phyloP scores from a whole-genome alignment of 1,140 invertebrate species.

The Drosophila rhopaloa region DNA sequence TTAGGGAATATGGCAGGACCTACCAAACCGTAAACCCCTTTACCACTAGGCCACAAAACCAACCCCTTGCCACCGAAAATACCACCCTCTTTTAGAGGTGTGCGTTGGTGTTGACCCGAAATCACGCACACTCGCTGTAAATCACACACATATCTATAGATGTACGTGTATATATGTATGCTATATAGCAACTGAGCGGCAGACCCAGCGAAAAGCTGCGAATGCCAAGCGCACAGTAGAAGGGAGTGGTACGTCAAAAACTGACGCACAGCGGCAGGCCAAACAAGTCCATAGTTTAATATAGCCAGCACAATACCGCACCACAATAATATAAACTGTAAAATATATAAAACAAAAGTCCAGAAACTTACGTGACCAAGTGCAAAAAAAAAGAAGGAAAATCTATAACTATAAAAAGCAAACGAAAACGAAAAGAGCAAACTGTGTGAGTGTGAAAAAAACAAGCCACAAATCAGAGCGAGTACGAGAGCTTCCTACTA shows the following conservation, averaged over 20 bases:
- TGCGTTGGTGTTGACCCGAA: conserved; percentile 73
- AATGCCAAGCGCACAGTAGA: conserved; percentile 73
- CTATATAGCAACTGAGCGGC: conserved; percentile 64
- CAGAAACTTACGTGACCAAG: conserved; percentile 33
- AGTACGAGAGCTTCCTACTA: conserved; percentile 43
- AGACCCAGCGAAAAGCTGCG: conserved; percentile 64
- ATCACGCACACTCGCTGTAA: conserved; percentile 82
- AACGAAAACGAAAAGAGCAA: conserved; percentile 10
- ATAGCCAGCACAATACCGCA: conserved; percentile 39
- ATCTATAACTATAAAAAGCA: conserved; percentile 6
- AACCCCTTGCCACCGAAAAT: conserved; percentile 24
- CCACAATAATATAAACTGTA: conserved; percentile 45
- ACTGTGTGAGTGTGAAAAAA: conserved; percentile 50
- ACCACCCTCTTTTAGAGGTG: conserved; percentile 32
- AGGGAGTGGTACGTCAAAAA: conserved; percentile 85
- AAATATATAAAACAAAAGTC: conserved; percentile 58
- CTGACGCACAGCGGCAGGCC: conserved; percentile 84
- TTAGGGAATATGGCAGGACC: neutral
- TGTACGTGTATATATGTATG: neutral
- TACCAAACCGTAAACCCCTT: conserved; percentile 13
- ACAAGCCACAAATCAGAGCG: conserved; percentile 67
- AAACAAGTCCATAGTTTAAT: conserved; percentile 72
- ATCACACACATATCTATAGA: conserved; percentile 64
- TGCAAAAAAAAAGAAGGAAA: conserved; percentile 31
- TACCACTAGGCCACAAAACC: conserved; percentile 1